Conservation (phyloP, 2,113 vertebrate species). For the Urocitellus parryii region DNA sequence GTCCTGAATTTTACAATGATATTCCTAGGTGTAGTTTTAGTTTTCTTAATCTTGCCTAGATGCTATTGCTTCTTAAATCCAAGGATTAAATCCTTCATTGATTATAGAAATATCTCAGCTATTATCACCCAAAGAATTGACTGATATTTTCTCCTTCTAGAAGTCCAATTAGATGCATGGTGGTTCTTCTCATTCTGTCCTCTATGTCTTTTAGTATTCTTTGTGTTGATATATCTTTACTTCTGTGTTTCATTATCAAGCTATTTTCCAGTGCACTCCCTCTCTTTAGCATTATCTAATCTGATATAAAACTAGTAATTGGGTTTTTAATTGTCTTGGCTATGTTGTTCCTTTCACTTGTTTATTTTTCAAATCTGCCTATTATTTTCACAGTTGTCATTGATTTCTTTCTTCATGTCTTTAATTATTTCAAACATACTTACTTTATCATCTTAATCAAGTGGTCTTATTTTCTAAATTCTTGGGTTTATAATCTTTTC, state of each 20-base stretch:
- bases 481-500: neutral
- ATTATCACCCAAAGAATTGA: neutral
- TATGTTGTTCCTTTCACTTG: slow-evolving; percentile 9
- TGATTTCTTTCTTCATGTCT: neutral
- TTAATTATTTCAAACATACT: slow-evolving; percentile 16
- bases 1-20: neutral
- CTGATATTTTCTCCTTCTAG: neutral
- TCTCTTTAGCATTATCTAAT: neutral
- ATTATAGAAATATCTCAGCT: neutral
- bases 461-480: neutral
- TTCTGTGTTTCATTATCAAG: neutral
- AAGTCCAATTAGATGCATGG: neutral
- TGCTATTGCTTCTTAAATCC: slow-evolving; percentile 17
- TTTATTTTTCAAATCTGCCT: neutral
- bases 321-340: neutral
- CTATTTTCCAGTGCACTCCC: neutral
- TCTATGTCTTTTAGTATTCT: neutral
- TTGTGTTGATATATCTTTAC: neutral
- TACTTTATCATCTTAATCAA: slow-evolving; percentile 53
- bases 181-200: slow-evolving; percentile 8
- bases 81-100: neutral
- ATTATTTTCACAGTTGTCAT: neutral
- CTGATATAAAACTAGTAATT: neutral
- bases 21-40: neutral
- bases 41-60: neutral